A percentile compares a stretch with the other conserved stretches of the same genome.
Evolutionary conservation across 2,888 invertebrate species (phyloP).

Genomic region (Argyresthia albistria): DNA sequence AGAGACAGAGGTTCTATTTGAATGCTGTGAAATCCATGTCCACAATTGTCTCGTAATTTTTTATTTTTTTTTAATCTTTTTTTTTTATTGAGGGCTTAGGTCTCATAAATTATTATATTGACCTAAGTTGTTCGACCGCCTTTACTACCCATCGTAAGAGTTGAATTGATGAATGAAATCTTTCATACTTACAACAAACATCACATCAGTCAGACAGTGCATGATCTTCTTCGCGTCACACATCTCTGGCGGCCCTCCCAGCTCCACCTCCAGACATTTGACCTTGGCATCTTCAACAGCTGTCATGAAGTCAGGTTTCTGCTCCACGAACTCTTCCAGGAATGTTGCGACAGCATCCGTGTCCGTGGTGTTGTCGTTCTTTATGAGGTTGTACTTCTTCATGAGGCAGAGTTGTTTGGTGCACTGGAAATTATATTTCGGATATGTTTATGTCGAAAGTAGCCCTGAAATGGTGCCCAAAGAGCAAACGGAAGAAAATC

Average conservation of each 20-base stretch:
- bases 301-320: conserved; percentile 26
- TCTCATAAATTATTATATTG: no score
- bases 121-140: no score
- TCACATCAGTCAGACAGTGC: conserved; percentile 27
- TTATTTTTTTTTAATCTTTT: no score
- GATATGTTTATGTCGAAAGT: no score
- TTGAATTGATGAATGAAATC: no score
- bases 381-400: conserved; percentile 28
- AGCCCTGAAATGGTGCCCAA: no score
- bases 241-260: conserved; percentile 27
- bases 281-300: conserved; percentile 25
- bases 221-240: conserved; percentile 38
- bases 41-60: no score
- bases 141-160: no score
- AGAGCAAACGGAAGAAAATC: no score
- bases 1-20: no score
- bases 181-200: conserved; percentile 26
- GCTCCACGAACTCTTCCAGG: conserved; percentile 27
- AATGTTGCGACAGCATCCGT: conserved; percentile 22
- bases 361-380: conserved; percentile 26
- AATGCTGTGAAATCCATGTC: no score
- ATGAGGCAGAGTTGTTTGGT: conserved; percentile 36
- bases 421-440: conserved; percentile 27
- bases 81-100: no score
- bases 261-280: conserved; percentile 25